Conservation (phyloP, 2,888 invertebrate genomes). For the Dynastes maya region DNA sequence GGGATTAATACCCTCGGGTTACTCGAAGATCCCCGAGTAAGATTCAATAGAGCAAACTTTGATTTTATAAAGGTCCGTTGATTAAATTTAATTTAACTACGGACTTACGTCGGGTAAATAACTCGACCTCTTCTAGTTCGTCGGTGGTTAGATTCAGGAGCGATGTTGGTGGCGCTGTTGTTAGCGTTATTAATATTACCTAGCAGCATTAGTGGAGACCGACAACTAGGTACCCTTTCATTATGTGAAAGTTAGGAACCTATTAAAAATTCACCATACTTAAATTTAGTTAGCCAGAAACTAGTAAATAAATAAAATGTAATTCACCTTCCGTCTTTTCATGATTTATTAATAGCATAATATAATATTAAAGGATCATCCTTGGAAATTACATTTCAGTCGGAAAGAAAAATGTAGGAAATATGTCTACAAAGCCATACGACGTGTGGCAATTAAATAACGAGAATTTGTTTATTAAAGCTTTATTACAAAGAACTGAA, state of each 20-base stretch:
- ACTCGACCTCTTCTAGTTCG: slow-evolving; percentile 23
- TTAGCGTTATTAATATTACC: slow-evolving; percentile 43
- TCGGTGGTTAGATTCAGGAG: slow-evolving; percentile 12
- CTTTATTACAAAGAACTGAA: too few relatives aligned
- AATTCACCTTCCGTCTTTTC: slow-evolving; percentile 10
- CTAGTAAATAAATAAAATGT: slow-evolving; percentile 26
- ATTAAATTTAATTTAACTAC: slow-evolving; percentile 44
- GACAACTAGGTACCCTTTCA: slow-evolving; percentile 27
- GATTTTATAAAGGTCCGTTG: slow-evolving; percentile 45
- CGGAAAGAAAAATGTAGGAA: not conserved
- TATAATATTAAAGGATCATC: not conserved
- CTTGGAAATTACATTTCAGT: not conserved
- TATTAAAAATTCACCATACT: slow-evolving; percentile 36
- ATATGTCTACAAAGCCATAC: not conserved
- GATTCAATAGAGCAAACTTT: slow-evolving; percentile 46
- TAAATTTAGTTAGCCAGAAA: slow-evolving; percentile 26
- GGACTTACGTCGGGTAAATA: slow-evolving; percentile 39
- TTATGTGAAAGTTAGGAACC: slow-evolving; percentile 31
- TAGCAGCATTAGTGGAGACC: slow-evolving; percentile 25
- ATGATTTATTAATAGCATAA: not conserved
- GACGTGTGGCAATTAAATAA: too few relatives aligned
- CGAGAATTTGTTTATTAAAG: too few relatives aligned
- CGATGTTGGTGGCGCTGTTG: slow-evolving; percentile 10
- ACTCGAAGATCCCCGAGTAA: slow-evolving; percentile 39
- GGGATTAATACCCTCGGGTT: slow-evolving; percentile 39